Percentiles rank a stretch among this genome's conserved stretches.
phyloP scores from a whole-genome alignment of 2,797 vertebrate species.

The Tinamus major region DNA sequence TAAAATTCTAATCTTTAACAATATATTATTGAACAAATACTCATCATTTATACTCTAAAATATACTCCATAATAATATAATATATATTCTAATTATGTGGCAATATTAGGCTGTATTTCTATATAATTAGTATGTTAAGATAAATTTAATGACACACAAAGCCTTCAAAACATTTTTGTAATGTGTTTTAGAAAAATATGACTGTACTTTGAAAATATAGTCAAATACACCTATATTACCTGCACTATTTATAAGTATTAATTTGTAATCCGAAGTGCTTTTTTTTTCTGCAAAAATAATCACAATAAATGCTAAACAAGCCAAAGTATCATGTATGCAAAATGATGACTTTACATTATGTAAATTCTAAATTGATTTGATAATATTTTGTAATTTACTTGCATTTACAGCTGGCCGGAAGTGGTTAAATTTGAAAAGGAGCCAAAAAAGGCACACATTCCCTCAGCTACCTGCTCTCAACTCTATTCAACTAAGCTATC shows the following conservation, averaged over 20 bases:
- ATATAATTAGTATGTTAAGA: not conserved
- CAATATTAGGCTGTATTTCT: not conserved
- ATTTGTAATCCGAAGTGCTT: not conserved
- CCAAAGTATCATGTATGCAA: not conserved
- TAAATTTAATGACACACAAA: not conserved
- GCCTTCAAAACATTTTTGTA: not conserved
- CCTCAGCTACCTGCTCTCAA: not conserved
- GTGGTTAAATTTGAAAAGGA: slow-evolving; percentile 4
- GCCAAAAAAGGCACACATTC: slow-evolving; percentile 32
- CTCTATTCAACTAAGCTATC: slow-evolving; percentile 54
- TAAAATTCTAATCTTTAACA: not conserved
- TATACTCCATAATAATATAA: not conserved
- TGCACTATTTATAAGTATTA: not conserved
- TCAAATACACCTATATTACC: not conserved
- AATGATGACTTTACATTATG: not conserved
- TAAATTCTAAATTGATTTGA: not conserved
- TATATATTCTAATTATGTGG: not conserved
- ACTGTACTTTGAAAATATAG: not conserved
- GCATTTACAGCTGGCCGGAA: slow-evolving; percentile 49
- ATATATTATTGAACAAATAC: not conserved
- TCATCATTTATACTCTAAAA: not conserved
- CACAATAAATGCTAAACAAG: not conserved
- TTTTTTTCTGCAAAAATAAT: not conserved
- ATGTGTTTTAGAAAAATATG: not conserved
- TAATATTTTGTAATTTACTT: slow-evolving; percentile 10